Conservation (phyloP, 2,113 vertebrate genomes). For the Paradisaea rubra region DNA sequence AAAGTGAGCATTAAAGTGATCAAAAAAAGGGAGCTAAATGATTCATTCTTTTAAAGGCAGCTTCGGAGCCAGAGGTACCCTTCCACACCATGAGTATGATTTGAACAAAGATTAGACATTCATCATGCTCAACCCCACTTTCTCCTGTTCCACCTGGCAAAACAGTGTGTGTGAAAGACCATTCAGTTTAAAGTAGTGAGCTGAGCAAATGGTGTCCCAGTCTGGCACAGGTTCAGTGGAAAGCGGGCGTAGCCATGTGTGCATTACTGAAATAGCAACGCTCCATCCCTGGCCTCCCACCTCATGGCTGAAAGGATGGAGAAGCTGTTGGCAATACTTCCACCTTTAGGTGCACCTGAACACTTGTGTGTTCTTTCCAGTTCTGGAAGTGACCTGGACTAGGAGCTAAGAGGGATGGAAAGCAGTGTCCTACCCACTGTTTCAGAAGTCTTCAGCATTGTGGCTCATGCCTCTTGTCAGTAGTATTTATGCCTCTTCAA, state of each 20-base stretch:
- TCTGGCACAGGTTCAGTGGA: neutral
- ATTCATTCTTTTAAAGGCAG: neutral
- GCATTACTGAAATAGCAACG: neutral
- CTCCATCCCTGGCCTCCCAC: neutral
- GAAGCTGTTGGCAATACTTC: neutral
- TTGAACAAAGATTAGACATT: neutral
- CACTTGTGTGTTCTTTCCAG: neutral
- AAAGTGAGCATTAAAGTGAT: neutral
- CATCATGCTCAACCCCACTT: neutral
- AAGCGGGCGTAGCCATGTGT: accelerated
- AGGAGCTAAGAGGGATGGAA: neutral
- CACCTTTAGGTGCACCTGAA: neutral
- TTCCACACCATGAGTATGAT: neutral
- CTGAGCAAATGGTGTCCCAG: neutral
- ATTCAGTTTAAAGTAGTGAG: neutral
- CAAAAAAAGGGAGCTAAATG: neutral
- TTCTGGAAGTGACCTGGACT: neutral
- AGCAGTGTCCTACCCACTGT: neutral
- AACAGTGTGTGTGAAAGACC: neutral
- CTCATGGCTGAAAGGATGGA: neutral
- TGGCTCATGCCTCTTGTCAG: constrained; percentile 13
- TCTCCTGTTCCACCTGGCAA: neutral
- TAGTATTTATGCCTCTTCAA: constrained; percentile 46
- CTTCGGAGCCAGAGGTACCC: neutral
- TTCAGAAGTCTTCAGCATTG: neutral